Evolutionary conservation across 2,797 vertebrate genomes (phyloP), one percentile per base, ranked within the genome.

Genomic region (Eupleurogrammus muticus): DNA sequence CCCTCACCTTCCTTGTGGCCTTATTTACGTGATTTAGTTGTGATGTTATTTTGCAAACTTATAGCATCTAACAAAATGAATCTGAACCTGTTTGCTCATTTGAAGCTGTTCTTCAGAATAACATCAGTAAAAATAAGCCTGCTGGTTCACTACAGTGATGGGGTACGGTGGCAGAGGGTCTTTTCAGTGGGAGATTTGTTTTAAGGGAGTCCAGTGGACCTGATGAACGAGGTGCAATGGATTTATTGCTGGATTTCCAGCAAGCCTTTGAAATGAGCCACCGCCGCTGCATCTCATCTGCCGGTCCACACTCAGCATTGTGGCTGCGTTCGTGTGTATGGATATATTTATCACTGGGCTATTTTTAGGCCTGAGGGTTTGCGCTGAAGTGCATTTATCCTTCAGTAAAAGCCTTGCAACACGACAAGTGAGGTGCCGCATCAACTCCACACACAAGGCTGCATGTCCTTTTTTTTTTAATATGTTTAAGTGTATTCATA

Each of bases 351-450:
- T 83, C 86, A 74, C 79, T 13, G 3, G 0, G 66, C 82, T 93
- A 90, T 91, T 93, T 93, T 91, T 91, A 90, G 89, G 76, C 50
- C 60, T 13, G 35, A 36, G 61, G 49, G 65, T 81, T 87, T 88
- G 70, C 78, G 73, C 83, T 83, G 72, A 84, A 86, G 81, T 73
- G 61, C 80, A 66, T 89, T 85, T 72, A 85, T 75, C 75, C 73
- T 76, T 66, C 24, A 77, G 79, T 66, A 84, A 71, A 89, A 82
- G 56, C 70, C 55, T 66, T 19, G 28, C 53, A 75, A 77, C 66
- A 80, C 70, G 60, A 46, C 51, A 52, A 68, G 56, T 40, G 47
- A 62, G 48, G 48, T 40, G 20, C 55, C 2, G 32, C 55, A 36
- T 77, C 54, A 35, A 53, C 60, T 74, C 19, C 14, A 53, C 56